Evolutionary conservation across 2,113 vertebrate species (phyloP).

Genomic region (Pipra filicauda): DNA sequence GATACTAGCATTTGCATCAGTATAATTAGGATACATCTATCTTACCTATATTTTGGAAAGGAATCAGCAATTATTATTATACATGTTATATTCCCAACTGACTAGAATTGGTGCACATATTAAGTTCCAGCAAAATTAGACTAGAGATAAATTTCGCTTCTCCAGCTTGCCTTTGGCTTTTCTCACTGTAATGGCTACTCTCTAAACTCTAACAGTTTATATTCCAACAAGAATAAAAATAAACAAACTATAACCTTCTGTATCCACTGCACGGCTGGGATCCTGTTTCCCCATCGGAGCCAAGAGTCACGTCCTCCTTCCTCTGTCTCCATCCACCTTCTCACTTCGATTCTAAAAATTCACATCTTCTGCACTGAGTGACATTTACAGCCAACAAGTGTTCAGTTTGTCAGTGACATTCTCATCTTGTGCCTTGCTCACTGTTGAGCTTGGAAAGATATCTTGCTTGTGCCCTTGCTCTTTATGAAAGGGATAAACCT

Average conservation of each 20-base stretch:
- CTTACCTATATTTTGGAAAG: not conserved
- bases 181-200: not conserved
- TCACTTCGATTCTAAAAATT: slow-evolving; percentile 51
- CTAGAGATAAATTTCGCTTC: not conserved
- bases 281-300: slow-evolving; percentile 34
- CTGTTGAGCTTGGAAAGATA: not conserved
- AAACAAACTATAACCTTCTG: slow-evolving; percentile 54
- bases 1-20: not conserved
- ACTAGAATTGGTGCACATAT: not conserved
- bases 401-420: slow-evolving; percentile 23
- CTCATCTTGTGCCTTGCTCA: not conserved
- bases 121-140: not conserved
- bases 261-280: not conserved
- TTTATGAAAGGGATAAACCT: not conserved
- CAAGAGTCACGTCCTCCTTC: slow-evolving; percentile 17
- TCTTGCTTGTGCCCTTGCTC: not conserved
- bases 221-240: slow-evolving; percentile 51
- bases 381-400: slow-evolving; percentile 9
- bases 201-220: slow-evolving; percentile 16
- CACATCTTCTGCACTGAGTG: slow-evolving; percentile 32
- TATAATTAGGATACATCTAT: not conserved
- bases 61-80: not conserved
- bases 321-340: slow-evolving; percentile 38
- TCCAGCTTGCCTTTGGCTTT: not conserved
- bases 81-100: not conserved